A percentile compares a stretch with the other conserved stretches of the same genome.
phyloP scores from a whole-genome alignment of 1,140 invertebrate genomes.

The Heliconius melpomene region DNA sequence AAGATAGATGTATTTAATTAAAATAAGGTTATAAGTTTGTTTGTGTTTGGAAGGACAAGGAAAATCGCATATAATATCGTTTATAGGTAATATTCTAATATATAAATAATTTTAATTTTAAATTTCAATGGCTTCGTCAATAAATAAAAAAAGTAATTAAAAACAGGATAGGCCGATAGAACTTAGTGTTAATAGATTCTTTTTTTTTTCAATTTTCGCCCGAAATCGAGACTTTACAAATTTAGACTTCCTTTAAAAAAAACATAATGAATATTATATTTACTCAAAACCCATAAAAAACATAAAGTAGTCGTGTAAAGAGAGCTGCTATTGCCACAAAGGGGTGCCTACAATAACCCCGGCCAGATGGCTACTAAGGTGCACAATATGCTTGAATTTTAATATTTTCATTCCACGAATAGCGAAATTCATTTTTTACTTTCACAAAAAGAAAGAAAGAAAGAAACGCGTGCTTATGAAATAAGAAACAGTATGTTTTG shows the following conservation, averaged over 20 bases:
- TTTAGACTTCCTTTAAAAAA: background rate
- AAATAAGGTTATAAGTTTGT: too few relatives aligned
- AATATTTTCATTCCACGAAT: constrained; percentile 21
- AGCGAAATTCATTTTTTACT: constrained; percentile 2
- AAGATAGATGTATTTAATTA: too few relatives aligned
- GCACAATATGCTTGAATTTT: constrained; percentile 17
- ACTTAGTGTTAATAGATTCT: too few relatives aligned
- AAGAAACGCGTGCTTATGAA: background rate
- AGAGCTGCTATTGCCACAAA: background rate
- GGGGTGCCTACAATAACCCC: background rate
- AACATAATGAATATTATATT: background rate
- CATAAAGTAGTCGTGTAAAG: background rate
- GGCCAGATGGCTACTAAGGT: constrained; percentile 4
- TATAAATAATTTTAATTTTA: too few relatives aligned
- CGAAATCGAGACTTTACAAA: background rate
- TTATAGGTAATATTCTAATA: too few relatives aligned
- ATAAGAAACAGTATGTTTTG: background rate
- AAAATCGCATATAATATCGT: too few relatives aligned
- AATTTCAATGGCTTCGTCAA: too few relatives aligned
- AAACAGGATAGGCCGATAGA: too few relatives aligned
- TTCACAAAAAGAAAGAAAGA: background rate
- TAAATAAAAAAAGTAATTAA: too few relatives aligned
- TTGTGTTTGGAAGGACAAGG: too few relatives aligned
- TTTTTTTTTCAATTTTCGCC: too few relatives aligned
- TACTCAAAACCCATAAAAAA: background rate